phyloP scores from a whole-genome alignment of 30 jellyfish, hydroid and myxozoan genomes.

The Nemopilema nomurai region DNA sequence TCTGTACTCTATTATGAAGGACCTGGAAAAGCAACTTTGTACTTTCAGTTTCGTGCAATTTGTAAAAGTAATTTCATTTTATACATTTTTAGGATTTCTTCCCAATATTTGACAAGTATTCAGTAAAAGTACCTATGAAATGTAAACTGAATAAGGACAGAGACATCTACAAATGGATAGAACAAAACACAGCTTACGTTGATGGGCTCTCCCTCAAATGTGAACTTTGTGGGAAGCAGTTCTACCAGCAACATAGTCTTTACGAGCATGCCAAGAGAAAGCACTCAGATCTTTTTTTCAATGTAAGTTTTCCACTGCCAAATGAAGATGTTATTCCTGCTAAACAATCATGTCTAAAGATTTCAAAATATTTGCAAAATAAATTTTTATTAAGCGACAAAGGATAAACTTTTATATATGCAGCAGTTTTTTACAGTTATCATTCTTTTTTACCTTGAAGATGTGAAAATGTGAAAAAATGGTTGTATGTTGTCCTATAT shows the following conservation, averaged over 20 bases:
- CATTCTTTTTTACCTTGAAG: no score
- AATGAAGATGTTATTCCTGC: no score
- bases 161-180: constrained; percentile 43
- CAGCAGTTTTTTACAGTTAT: no score
- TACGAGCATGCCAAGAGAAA: constrained; percentile 65
- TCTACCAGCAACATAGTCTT: constrained; percentile 39
- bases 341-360: neutral
- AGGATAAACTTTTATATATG: no score
- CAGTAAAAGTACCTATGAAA: constrained; percentile 40
- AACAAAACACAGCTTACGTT: constrained; percentile 24
- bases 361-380: neutral
- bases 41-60: no score
- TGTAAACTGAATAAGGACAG: constrained; percentile 40
- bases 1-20: no score
- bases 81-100: constrained; percentile 45
- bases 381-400: neutral
- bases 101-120: constrained; percentile 47
- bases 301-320: neutral
- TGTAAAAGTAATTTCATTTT: neutral
- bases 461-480: no score
- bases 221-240: constrained; percentile 73
- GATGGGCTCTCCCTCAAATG: constrained; percentile 48
- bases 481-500: no score
- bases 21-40: no score
- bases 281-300: constrained; percentile 35